Conservation (phyloP, 2,888 invertebrate species). For the Limnephilus lunatus region DNA sequence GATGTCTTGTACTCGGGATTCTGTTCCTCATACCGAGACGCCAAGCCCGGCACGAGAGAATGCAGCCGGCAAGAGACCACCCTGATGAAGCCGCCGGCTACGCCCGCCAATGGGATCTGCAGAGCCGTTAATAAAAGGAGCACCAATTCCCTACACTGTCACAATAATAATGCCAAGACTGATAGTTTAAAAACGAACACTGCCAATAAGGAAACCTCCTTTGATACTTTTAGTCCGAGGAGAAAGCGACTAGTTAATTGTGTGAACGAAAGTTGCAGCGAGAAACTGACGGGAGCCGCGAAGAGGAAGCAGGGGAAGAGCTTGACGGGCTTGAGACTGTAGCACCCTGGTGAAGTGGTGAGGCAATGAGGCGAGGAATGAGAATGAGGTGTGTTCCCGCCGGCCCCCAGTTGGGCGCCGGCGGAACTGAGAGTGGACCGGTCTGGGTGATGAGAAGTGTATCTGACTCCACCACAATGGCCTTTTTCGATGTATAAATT, state of each 20-base stretch:
- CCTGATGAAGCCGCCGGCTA: slow-evolving; percentile 69
- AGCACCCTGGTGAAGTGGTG: slow-evolving; percentile 13
- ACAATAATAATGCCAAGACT: slow-evolving; percentile 65
- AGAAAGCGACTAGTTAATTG: slow-evolving; percentile 36
- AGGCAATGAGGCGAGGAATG: not conserved
- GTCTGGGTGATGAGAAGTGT: slow-evolving; percentile 2
- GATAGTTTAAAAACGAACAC: slow-evolving; percentile 64
- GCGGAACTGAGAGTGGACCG: slow-evolving; percentile 21
- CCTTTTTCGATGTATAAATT: slow-evolving; percentile 60
- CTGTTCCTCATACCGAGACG: slow-evolving; percentile 71
- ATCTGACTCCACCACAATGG: slow-evolving; percentile 60
- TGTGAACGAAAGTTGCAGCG: slow-evolving; percentile 72
- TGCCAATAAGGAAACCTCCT: slow-evolving; percentile 56
- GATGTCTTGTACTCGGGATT: slow-evolving; percentile 77
- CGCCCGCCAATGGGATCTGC: slow-evolving; percentile 58
- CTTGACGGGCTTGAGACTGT: slow-evolving; percentile 45
- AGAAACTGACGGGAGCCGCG: slow-evolving; percentile 71
- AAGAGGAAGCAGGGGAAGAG: slow-evolving; percentile 71
- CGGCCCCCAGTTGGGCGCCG: slow-evolving; percentile 15
- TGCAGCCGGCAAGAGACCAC: slow-evolving; percentile 43
- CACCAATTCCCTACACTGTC: slow-evolving; percentile 53
- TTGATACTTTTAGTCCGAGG: slow-evolving; percentile 55
- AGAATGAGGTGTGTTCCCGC: slow-evolving; percentile 8
- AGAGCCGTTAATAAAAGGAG: slow-evolving; percentile 52
- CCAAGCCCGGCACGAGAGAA: slow-evolving; percentile 65